Evolutionary conservation across 2,797 vertebrate species (phyloP), one percentile per base, ranked within the genome.

Genomic region (Malacoraja senta): DNA sequence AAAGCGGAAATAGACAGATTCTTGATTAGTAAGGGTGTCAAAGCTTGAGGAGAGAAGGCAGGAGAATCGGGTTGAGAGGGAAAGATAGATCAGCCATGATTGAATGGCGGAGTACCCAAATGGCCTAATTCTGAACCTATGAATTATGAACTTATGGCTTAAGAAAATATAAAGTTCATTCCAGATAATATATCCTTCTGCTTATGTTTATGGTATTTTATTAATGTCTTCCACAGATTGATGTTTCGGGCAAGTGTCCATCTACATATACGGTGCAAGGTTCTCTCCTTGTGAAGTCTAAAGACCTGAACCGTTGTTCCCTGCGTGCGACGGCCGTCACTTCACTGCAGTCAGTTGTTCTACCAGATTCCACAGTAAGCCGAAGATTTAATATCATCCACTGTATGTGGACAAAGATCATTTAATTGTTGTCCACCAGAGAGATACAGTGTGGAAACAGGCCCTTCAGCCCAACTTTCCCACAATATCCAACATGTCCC

Each of bases 211-310:
- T 83, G 58, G 38, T 83, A 10, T 81, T 24, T 58, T 91, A 0
- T 83, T 91, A 19, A 38, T 91, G 58, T 80, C 26, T 29, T 15
- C n/a, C 29, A 79, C 93, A 96, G 98, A 96, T 96, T 21, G 97
- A 98, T 94, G 74, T 98, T 74, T 95, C 97, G 35, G 98, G 98
- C 93, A 96, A 95, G 15, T 98, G 98, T 93, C 95, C 94, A 74
- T 98, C 97, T 94, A 96, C 13, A 2, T 99, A 98, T 83, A 96
- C 96, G 94, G 94, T 26, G 68, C 96, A 94, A 93, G 97, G 97
- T 12, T 26, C 94, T 35, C 0, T 94, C 0, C 93, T 98, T 93
- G 93, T 96, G 91, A 98, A 99, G 96, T 97, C 94, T 77, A 96
- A 96, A 94, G 96, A 97, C 93, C 94, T 98, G 80, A 96, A 95